Evolutionary conservation across 2,113 vertebrate genomes (phyloP).

Genomic region (Neodon shergylaensis): DNA sequence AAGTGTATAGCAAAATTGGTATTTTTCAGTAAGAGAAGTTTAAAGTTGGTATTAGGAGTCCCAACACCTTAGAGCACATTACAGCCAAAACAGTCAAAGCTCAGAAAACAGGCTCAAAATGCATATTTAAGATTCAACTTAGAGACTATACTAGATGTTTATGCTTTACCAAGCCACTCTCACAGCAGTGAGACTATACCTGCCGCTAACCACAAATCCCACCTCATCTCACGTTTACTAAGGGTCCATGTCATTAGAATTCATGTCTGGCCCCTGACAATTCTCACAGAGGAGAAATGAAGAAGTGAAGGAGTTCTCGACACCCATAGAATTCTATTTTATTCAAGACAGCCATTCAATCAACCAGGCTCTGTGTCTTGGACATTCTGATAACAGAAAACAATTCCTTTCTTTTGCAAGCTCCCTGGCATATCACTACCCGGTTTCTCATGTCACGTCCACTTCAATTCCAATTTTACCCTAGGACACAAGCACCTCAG

Average conservation of each 20-base stretch:
- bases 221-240: neutral
- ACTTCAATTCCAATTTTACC: conserved; percentile 71
- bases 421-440: conserved; percentile 42
- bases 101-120: neutral
- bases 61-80: neutral
- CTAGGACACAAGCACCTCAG: conserved; percentile 57
- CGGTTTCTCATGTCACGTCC: conserved; percentile 55
- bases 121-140: neutral
- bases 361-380: conserved; percentile 35
- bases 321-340: conserved; percentile 58
- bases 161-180: neutral
- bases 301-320: conserved; percentile 54
- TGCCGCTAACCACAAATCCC: neutral
- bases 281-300: conserved; percentile 38
- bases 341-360: conserved; percentile 53
- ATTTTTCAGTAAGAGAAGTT: neutral
- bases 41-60: neutral
- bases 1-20: neutral
- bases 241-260: neutral
- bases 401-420: conserved; percentile 60
- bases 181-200: neutral
- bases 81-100: neutral
- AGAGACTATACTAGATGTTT: neutral
- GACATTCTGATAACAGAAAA: conserved; percentile 69
- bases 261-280: conserved; percentile 27